Conservation (phyloP, 2,113 vertebrate species). For the Pagrus major region DNA sequence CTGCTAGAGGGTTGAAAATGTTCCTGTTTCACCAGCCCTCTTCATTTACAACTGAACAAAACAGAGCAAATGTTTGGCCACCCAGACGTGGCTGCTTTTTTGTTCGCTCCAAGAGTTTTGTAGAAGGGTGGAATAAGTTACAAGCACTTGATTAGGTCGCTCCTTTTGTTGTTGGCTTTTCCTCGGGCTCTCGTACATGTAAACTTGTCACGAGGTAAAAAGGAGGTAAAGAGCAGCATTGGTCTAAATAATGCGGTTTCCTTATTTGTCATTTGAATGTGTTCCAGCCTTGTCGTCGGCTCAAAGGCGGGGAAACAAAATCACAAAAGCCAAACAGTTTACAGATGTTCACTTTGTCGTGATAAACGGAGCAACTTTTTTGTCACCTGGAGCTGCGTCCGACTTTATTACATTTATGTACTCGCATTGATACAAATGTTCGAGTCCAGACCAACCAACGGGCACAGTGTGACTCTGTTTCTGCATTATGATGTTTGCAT, state of each 20-base stretch:
- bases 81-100: not conserved
- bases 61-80: not conserved
- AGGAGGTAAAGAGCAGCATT: not conserved
- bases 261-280: constrained; percentile 30
- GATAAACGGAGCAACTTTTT: constrained; percentile 23
- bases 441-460: not conserved
- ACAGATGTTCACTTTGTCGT: constrained; percentile 18
- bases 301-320: constrained; percentile 42
- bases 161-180: constrained; percentile 29
- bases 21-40: constrained; percentile 20
- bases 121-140: not conserved
- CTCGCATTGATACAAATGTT: constrained; percentile 11
- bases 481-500: constrained; percentile 9
- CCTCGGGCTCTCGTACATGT: not conserved
- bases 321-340: constrained; percentile 31
- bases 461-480: constrained; percentile 13
- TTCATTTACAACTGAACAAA: constrained; percentile 23
- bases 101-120: constrained; percentile 18
- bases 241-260: not conserved
- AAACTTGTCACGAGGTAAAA: not conserved
- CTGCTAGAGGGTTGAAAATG: constrained; percentile 20
- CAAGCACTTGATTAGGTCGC: constrained; percentile 49
- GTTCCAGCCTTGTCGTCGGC: constrained; percentile 9
- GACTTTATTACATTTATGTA: constrained; percentile 7
- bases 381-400: not conserved